Conservation (phyloP, 2,113 vertebrate species). For the Isichthys henryi region DNA sequence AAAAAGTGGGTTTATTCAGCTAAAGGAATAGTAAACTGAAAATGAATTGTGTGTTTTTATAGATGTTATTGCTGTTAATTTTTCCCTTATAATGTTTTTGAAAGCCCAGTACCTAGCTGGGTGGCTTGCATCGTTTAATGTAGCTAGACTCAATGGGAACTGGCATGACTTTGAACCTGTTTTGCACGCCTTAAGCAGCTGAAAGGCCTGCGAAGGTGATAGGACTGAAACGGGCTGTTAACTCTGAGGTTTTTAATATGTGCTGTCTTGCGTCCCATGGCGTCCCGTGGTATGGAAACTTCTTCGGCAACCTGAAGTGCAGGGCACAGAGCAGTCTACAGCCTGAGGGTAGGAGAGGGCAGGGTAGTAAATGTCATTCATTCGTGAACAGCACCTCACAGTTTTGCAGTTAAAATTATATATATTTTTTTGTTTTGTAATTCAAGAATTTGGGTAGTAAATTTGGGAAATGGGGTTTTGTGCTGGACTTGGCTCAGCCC, state of each 20-base stretch:
- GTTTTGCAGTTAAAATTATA: conserved; percentile 34
- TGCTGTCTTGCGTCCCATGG: conserved; percentile 33
- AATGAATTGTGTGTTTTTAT: neutral
- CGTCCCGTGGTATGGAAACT: conserved; percentile 45
- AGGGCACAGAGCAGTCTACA: neutral
- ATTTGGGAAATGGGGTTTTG: conserved; percentile 48
- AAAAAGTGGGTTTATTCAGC: neutral
- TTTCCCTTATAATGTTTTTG: neutral
- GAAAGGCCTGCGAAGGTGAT: conserved; percentile 42
- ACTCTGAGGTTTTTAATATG: conserved; percentile 41
- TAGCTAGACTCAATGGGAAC: conserved; percentile 30
- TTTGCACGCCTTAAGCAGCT: conserved; percentile 43
- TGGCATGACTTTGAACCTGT: neutral
- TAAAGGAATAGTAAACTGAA: neutral
- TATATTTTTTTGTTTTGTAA: conserved; percentile 25
- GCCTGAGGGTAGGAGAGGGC: neutral
- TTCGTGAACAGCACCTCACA: neutral
- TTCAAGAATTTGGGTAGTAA: conserved; percentile 2
- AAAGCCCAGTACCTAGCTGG: neutral
- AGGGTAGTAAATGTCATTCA: neutral
- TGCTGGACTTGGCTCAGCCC: conserved; percentile 4
- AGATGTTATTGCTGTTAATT: conserved; percentile 22
- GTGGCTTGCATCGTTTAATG: neutral
- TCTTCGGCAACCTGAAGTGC: conserved; percentile 45
- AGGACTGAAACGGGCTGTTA: conserved; percentile 36